Conservation (phyloP, 2,797 vertebrate genomes). For the Sebastes wilsoni region DNA sequence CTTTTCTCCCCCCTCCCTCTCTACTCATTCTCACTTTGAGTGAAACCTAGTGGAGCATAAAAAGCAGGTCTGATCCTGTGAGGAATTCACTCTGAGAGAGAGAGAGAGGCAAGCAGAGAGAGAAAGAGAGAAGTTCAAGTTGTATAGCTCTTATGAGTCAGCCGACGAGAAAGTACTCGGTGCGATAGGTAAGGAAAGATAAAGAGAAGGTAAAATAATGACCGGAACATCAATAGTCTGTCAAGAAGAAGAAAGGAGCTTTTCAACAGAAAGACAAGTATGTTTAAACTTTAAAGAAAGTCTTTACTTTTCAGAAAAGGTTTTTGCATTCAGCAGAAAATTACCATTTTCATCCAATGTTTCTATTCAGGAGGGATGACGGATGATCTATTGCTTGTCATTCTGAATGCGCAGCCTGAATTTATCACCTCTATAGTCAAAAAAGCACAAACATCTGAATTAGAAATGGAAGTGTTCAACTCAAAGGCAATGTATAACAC, state of each 20-base stretch:
- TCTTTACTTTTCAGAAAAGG: conserved; percentile 10
- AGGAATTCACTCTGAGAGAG: conserved; percentile 77
- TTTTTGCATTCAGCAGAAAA: conserved; percentile 35
- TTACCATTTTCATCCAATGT: conserved; percentile 26
- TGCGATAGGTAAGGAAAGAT: conserved; percentile 21
- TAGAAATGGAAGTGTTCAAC: conserved; percentile 60
- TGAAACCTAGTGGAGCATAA: conserved; percentile 77
- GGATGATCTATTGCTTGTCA: conserved; percentile 60
- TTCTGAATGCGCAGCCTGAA: conserved; percentile 30
- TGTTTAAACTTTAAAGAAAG: conserved; percentile 34
- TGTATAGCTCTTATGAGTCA: conserved; percentile 52
- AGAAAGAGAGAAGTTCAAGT: conserved; percentile 47
- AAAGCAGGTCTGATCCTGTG: conserved; percentile 87
- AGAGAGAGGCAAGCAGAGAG: conserved; percentile 1
- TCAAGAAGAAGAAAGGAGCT: conserved; percentile 8
- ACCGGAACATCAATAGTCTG: conserved; percentile 26
- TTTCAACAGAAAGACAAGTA: neutral
- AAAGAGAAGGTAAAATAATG: conserved; percentile 15
- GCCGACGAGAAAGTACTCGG: conserved; percentile 21
- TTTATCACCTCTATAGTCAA: conserved; percentile 39
- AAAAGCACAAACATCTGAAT: conserved; percentile 58
- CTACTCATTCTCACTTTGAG: conserved; percentile 57
- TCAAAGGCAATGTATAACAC: conserved; percentile 39
- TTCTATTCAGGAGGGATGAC: conserved; percentile 41
- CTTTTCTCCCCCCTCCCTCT: conserved; percentile 5